phyloP scores from a whole-genome alignment of 2,797 vertebrate species.

The Bradypodion pumilum region DNA sequence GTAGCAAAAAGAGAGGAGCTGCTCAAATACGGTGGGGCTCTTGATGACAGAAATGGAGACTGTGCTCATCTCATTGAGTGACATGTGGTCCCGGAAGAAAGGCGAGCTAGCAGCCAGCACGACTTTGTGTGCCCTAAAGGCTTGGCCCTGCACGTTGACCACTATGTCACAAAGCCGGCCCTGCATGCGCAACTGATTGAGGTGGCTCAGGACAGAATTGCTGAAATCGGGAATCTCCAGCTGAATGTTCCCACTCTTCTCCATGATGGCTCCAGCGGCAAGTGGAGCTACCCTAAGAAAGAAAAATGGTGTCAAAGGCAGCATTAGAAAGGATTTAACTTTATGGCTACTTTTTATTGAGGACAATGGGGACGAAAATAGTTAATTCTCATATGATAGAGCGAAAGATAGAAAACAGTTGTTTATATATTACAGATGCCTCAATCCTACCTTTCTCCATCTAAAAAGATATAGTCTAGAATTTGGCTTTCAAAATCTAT shows the following conservation, averaged over 20 bases:
- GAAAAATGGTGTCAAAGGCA: constrained; percentile 34
- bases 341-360: neutral
- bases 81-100: constrained; percentile 99
- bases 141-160: constrained; percentile 95
- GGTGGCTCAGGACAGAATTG: constrained; percentile 94
- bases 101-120: constrained; percentile 97
- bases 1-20: constrained; percentile 96
- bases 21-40: constrained; percentile 94
- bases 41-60: constrained; percentile 96
- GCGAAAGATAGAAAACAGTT: neutral
- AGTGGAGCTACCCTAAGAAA: constrained; percentile 63
- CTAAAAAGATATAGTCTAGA: neutral
- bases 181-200: constrained; percentile 96
- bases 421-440: neutral
- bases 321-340: constrained; percentile 8
- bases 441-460: neutral
- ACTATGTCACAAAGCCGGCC: constrained; percentile 97
- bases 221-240: constrained; percentile 98
- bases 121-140: constrained; percentile 96
- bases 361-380: neutral
- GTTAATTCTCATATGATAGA: neutral
- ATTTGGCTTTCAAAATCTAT: too few species aligned
- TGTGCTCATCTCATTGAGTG: constrained; percentile 96
- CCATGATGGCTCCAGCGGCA: constrained; percentile 80
- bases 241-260: constrained; percentile 94